Base-by-base conservation (phyloP, 2,797 vertebrate genomes). In the Mastacembelus armatus region DNA sequence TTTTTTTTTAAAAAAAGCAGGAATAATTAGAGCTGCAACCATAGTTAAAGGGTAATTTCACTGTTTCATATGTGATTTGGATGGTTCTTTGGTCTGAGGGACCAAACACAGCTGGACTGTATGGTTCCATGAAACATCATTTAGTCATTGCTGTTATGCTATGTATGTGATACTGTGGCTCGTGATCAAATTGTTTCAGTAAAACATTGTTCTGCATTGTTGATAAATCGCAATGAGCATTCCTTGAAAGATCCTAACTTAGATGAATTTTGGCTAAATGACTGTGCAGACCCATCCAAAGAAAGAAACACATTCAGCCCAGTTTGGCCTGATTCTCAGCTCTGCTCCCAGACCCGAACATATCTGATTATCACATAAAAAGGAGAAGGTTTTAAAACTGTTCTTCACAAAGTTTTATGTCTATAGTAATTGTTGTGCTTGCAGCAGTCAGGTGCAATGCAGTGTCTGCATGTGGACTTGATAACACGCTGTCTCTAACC, bases 41-140 rank as follows among this genome's bases (percentile, higher is more conserved):
- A 9, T 39, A 62, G 56, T 89, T 88, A 88, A 91, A 91, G 86
- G 88, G 83, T 74, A 30, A 70, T 69, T 74, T 81, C 35, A 39
- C 44, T 79, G 63, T 48, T 38, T 72, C 12, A 1, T 38, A 62
- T 71, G 77, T 74, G 29, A 42, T 62, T 66, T 60, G 49, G 45
- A 72, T 48, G 62, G 43, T 49, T 77, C 63, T 85, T 70, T 74
- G 71, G 77, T 77, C 68, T 52, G 85, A 91, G 71, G 81, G 67
- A n/a, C 43, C 56, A 71, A 76, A 67, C 24, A 24, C 49, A 85
- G 76, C 74, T 65, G 61, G 62, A 84, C 57, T 29, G 69, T 27
- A 11, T 35, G 50, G 21, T 49, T 69, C 39, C 42, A 18, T 24
- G 42, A 66, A 27, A 43, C 30, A 19, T 27, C 22, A 16, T 50